Conservation (phyloP, 2,888 invertebrate genomes). For the Sialis lutaria region DNA sequence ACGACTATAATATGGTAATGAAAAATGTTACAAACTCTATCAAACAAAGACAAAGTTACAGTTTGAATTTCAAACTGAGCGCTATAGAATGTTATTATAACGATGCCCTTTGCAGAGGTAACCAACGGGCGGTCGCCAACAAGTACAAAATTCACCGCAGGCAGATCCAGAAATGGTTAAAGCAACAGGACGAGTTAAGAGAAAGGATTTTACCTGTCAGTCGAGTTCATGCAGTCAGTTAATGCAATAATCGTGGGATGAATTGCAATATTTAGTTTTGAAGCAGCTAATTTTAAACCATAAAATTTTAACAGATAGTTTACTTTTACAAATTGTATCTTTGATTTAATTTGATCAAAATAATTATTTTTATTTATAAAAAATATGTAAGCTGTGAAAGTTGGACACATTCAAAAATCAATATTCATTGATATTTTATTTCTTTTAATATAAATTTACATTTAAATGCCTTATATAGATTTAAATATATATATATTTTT, state of each 20-base stretch:
- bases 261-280: too few species aligned
- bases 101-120: constrained; percentile 28
- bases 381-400: too few species aligned
- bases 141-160: constrained; percentile 29
- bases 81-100: constrained; percentile 34
- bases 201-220: constrained; percentile 20
- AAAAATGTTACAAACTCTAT: constrained; percentile 6
- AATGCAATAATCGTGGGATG: neutral
- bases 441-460: too few species aligned
- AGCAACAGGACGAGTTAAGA: constrained; percentile 27
- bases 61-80: constrained; percentile 34
- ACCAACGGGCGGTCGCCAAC: constrained; percentile 27
- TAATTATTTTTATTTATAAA: too few species aligned
- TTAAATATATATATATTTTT: too few species aligned
- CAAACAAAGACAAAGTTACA: constrained; percentile 26
- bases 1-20: neutral
- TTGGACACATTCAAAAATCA: too few species aligned
- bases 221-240: constrained; percentile 15
- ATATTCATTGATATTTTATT: too few species aligned
- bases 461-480: too few species aligned
- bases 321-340: too few species aligned
- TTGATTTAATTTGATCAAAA: too few species aligned
- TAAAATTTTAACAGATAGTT: too few species aligned
- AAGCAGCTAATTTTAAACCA: too few species aligned
- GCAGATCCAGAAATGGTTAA: constrained; percentile 37